Percentiles rank a stretch among this genome's conserved stretches.
Conservation (phyloP, 2,797 vertebrate species). For the Hafferia zeledoni region DNA sequence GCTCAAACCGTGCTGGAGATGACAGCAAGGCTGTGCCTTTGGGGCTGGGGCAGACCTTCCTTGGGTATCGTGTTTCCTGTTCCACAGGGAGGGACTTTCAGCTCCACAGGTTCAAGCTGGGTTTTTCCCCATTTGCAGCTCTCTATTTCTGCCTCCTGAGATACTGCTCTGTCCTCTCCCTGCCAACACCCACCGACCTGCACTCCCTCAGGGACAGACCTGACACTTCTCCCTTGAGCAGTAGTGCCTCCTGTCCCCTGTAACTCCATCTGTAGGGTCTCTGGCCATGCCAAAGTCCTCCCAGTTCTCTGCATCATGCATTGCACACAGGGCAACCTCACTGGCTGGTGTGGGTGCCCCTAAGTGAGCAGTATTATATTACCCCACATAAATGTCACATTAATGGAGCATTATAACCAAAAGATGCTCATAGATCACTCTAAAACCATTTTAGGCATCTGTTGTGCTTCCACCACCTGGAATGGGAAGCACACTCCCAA, state of each 20-base stretch:
- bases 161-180: neutral
- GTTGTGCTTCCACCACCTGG: neutral
- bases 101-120: neutral
- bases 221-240: rapidly evolving
- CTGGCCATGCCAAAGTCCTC: neutral
- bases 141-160: neutral
- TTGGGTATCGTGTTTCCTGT: rapidly evolving
- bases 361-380: conserved; percentile 12
- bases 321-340: neutral
- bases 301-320: neutral
- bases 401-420: conserved; percentile 57
- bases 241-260: neutral
- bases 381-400: conserved; percentile 51
- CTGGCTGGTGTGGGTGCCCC: neutral
- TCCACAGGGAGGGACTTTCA: neutral
- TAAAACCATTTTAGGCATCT: conserved; percentile 56
- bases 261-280: neutral
- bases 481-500: neutral
- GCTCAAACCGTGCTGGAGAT: neutral
- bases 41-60: neutral
- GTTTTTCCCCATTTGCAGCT: neutral
- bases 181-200: neutral
- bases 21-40: neutral
- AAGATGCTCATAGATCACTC: conserved; percentile 48
- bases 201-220: neutral